Evolutionary conservation across 2,888 invertebrate species (phyloP).

Genomic region (Sicus ferrugineus): DNA sequence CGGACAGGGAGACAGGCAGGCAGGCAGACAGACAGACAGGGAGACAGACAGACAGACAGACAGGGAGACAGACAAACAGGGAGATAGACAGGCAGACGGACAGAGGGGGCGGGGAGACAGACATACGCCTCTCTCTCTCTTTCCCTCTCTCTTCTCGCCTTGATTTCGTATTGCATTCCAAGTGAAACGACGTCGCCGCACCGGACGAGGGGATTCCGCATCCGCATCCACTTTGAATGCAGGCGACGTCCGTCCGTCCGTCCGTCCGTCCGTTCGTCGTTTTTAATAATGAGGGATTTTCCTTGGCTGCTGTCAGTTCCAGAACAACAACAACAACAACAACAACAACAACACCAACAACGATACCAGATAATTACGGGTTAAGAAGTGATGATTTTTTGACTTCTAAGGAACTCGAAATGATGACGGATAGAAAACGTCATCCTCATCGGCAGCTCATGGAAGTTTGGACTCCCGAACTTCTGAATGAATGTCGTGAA

Average conservation of each 20-base stretch:
- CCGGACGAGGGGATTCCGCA: slow-evolving; percentile 12
- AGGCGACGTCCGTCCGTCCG: too few relatives aligned
- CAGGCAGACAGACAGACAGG: slow-evolving; percentile 8
- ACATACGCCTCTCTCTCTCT: too few relatives aligned
- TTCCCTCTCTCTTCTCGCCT: neutral
- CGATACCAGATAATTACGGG: too few relatives aligned
- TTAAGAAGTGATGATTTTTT: too few relatives aligned
- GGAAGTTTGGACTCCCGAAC: neutral
- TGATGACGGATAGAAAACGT: too few relatives aligned
- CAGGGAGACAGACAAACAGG: slow-evolving; percentile 4
- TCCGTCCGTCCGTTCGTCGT: too few relatives aligned
- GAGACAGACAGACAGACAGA: neutral
- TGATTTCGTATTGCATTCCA: neutral
- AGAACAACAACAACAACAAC: neutral
- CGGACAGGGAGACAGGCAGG: neutral
- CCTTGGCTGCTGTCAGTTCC: slow-evolving; percentile 1
- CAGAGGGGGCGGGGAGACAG: neutral
- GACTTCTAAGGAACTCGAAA: too few relatives aligned
- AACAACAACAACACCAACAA: too few relatives aligned
- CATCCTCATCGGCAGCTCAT: too few relatives aligned
- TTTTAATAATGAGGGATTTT: slow-evolving; percentile 20
- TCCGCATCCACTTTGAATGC: neutral
- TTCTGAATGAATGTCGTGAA: neutral
- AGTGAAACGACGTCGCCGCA: slow-evolving; percentile 13
- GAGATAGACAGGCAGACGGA: too few relatives aligned